Percentiles rank a stretch among this genome's conserved stretches.
Evolutionary conservation across 2,888 invertebrate species (phyloP).

Genomic region (Drosophila algonquin): DNA sequence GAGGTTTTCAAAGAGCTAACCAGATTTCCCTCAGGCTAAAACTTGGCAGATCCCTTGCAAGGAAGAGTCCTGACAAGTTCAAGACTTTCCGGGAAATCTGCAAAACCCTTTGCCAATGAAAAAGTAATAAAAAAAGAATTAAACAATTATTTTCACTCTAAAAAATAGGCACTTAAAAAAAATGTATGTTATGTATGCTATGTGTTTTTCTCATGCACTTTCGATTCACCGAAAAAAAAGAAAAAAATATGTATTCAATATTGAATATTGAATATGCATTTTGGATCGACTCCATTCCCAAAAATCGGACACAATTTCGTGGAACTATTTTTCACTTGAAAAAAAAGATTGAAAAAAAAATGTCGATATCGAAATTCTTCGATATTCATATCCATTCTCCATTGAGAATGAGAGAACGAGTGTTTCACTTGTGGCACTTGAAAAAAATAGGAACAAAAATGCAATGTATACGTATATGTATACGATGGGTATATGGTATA

Average conservation of each 20-base stretch:
- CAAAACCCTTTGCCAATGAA: constrained; percentile 19
- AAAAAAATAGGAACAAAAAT: constrained; percentile 23
- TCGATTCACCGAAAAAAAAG: constrained; percentile 35
- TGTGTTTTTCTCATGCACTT: constrained; percentile 23
- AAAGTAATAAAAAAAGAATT: constrained; percentile 13
- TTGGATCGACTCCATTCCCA: constrained; percentile 1
- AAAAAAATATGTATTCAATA: constrained; percentile 32
- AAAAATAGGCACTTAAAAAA: constrained; percentile 11
- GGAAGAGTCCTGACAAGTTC: constrained; percentile 4
- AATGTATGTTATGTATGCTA: not conserved
- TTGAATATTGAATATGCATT: constrained; percentile 15
- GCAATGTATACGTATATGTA: no score
- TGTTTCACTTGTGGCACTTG: constrained; percentile 26
- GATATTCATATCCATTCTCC: not conserved
- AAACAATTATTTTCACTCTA: constrained; percentile 15
- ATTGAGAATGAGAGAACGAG: not conserved
- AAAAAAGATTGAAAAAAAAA: constrained; percentile 23
- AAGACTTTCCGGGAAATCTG: constrained; percentile 6
- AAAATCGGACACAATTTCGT: constrained; percentile 26
- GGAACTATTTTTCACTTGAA: constrained; percentile 35
- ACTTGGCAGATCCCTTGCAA: constrained; percentile 2
- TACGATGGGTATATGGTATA: constrained; percentile 7
- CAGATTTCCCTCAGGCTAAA: not conserved
- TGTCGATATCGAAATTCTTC: not conserved
- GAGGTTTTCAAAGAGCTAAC: not conserved